These are phyloP conservation scores for Chelon labrosus DNA, from an alignment of 2,797 vertebrate species.

Conservation along the genomic window DNA sequence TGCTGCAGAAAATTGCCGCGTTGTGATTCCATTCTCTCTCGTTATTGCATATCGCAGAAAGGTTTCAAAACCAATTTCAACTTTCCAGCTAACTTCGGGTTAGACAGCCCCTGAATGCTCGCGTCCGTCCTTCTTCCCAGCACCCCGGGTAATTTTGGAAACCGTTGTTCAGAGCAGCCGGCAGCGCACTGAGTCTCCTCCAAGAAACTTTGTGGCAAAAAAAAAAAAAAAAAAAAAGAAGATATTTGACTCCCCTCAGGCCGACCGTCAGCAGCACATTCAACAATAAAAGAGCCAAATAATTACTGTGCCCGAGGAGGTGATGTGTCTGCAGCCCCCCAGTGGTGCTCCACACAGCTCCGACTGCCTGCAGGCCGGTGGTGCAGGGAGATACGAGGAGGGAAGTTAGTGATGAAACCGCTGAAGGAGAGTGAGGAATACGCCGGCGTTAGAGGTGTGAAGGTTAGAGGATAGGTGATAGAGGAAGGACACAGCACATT, in stretches of 20 bases:
- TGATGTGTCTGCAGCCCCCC: constrained; percentile 70
- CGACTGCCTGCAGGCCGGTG: constrained; percentile 61
- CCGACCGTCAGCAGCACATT: constrained; percentile 64
- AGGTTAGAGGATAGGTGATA: constrained; percentile 6
- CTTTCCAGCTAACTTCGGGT: constrained; percentile 37
- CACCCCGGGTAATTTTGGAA: constrained; percentile 60
- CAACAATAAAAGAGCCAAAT: constrained; percentile 80
- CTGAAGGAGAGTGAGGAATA: constrained; percentile 29
- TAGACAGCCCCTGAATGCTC: constrained; percentile 38
- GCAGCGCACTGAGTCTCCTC: constrained; percentile 57
- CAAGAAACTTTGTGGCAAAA: constrained; percentile 68
- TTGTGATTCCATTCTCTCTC: not conserved
- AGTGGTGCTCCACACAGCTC: constrained; percentile 51
- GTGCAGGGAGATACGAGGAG: constrained; percentile 51
- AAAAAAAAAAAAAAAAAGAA: constrained; percentile 26
- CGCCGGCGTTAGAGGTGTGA: not conserved
- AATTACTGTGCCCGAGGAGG: constrained; percentile 80
- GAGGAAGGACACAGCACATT: constrained; percentile 5
- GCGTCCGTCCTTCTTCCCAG: constrained; percentile 40
- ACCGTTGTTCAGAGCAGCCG: constrained; percentile 43
- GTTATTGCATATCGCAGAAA: not conserved
- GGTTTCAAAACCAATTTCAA: constrained; percentile 33
- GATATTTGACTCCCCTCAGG: constrained; percentile 66
- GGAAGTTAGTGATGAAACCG: constrained; percentile 34
- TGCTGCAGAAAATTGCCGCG: not conserved